phyloP scores from a whole-genome alignment of 2,888 invertebrate genomes.

The Coenonympha arcania region DNA sequence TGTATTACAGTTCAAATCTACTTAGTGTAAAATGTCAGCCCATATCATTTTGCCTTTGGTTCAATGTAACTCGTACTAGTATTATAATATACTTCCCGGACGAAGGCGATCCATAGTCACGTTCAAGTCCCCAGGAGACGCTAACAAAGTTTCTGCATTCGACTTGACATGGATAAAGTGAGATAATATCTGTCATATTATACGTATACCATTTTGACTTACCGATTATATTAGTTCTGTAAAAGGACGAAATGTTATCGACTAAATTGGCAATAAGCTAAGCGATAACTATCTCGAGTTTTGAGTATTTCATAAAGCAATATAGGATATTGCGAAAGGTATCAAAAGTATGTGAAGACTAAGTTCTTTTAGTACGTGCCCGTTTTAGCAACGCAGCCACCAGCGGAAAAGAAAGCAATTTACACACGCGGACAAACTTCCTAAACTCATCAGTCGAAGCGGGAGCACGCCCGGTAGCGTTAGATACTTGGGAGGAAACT shows the following conservation, averaged over 20 bases:
- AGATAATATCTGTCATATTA: background rate
- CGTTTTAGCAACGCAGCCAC: slow-evolving; percentile 22
- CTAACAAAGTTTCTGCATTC: slow-evolving; percentile 20
- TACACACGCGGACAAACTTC: slow-evolving; percentile 50
- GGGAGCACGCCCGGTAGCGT: slow-evolving; percentile 51
- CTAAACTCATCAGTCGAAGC: slow-evolving; percentile 64
- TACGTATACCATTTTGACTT: background rate
- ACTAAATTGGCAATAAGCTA: background rate
- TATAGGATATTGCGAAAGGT: slow-evolving; percentile 12
- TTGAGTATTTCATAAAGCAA: slow-evolving; percentile 13
- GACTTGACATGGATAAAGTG: slow-evolving; percentile 12
- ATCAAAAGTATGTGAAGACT: slow-evolving; percentile 17
- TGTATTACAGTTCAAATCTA: too few relatives aligned
- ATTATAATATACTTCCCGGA: slow-evolving; percentile 8
- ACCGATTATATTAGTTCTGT: too few relatives aligned
- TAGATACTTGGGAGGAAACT: slow-evolving; percentile 55
- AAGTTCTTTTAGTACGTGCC: slow-evolving; percentile 25
- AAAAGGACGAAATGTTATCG: background rate
- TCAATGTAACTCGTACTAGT: slow-evolving; percentile 5
- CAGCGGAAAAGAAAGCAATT: slow-evolving; percentile 38
- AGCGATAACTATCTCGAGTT: background rate
- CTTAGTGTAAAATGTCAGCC: too few relatives aligned
- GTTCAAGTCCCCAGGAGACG: slow-evolving; percentile 23
- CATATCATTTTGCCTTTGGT: slow-evolving; percentile 14
- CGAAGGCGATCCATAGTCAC: slow-evolving; percentile 22